Evolutionary conservation across 2,113 vertebrate genomes (phyloP), one percentile per base, ranked within the genome.

Genomic region (Prietella phreatophila): DNA sequence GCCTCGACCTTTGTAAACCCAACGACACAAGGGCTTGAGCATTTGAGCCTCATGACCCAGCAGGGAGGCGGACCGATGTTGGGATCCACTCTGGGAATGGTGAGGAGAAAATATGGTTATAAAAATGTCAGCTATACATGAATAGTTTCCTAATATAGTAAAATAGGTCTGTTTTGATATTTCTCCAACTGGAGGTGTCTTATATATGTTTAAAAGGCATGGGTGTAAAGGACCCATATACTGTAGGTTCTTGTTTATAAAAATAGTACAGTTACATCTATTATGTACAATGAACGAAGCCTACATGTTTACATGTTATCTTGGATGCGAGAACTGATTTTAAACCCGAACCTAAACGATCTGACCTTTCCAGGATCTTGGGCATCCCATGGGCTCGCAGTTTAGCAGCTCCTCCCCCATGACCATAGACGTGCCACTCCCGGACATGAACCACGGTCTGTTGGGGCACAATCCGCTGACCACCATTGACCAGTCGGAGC

Each of bases 401-500:
- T 97, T 97, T 92, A 95, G 95, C 82, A 95, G 96, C 94, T 96
- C 96, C 4, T 97, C 97, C 15, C 96, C 96, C 0, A 96, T 97
- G 90, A 97, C 97, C 92, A 97, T 97, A 47, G 96, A 97, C 0
- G 96, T 97, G 82, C 96, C 96, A 0, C 94, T 97, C 91, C 93
- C 94, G 0, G 97, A 97, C 92, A 96, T 97, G 94, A 94, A 95
- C 91, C 96, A 95, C 14, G 90, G 95, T 78, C 91, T 98, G 53
- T 92, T 97, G 92, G 95, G 96, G 13, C 96, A 97, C 87, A 95
- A 92, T 92, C 96, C 97, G 91, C 93, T 98, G 87, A 98, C 97
- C 89, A 98, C 97, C 60, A 98, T 98, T 42, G 97, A 98, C 94
- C 97, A 98, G 53, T 97, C 97, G 0, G 97, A 98, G 93, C 96